Evolutionary conservation across 2,888 invertebrate genomes (phyloP).

Genomic region (Orchesellides sinensis): DNA sequence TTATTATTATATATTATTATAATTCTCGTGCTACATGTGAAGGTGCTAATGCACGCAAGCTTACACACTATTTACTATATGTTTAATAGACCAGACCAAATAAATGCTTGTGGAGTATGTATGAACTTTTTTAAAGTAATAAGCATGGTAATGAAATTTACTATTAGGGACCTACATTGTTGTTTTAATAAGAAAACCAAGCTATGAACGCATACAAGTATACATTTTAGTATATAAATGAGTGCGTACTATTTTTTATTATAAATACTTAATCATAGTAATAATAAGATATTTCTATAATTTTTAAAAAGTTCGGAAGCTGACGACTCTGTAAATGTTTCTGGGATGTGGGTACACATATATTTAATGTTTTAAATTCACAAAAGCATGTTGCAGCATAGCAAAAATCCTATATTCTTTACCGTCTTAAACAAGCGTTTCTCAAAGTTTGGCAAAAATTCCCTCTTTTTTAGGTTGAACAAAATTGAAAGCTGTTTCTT

Average conservation of each 20-base stretch:
- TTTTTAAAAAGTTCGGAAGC: not conserved
- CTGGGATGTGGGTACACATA: not conserved
- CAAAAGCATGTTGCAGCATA: too few relatives aligned
- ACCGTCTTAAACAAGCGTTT: not conserved
- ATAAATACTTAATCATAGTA: constrained; percentile 21
- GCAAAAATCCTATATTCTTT: too few relatives aligned
- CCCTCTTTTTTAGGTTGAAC: constrained; percentile 26
- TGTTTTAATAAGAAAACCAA: not conserved
- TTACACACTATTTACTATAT: constrained; percentile 1
- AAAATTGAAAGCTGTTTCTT: constrained; percentile 57
- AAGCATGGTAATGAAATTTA: too few relatives aligned
- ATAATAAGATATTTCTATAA: constrained; percentile 10
- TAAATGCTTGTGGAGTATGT: too few relatives aligned
- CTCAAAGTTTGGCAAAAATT: constrained; percentile 3
- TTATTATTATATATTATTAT: too few relatives aligned
- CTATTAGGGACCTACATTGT: not conserved
- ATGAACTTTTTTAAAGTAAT: too few relatives aligned
- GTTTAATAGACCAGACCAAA: constrained; percentile 47
- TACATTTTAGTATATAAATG: too few relatives aligned
- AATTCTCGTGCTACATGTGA: not conserved
- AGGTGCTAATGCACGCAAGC: not conserved
- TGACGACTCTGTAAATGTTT: not conserved
- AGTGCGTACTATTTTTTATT: not conserved
- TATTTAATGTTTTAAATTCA: too few relatives aligned
- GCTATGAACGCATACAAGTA: not conserved